Conservation (phyloP, 2,888 invertebrate species). For the Esperia sulphurella region DNA sequence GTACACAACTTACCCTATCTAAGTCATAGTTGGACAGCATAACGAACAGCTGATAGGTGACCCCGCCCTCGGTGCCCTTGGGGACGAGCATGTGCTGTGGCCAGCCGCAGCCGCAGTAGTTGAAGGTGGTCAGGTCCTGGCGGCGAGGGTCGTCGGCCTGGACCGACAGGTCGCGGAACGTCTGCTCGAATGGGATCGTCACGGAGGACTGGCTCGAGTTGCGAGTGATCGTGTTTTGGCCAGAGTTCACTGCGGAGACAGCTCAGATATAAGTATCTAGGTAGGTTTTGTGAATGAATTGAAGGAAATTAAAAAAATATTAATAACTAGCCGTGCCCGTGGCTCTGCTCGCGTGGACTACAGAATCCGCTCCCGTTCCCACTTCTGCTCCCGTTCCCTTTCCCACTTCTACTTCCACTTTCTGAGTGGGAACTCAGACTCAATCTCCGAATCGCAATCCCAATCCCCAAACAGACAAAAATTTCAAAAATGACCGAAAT, state of each 20-base stretch:
- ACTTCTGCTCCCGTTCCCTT: no score
- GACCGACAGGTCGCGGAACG: conserved; percentile 73
- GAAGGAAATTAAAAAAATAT: no score
- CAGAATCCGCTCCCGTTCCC: no score
- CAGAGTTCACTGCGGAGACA: conserved; percentile 71
- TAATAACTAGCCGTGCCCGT: no score
- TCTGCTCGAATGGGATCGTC: conserved; percentile 79
- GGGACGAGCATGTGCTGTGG: conserved; percentile 80
- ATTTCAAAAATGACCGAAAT: no score
- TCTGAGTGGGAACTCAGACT: no score
- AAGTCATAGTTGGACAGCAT: conserved; percentile 73
- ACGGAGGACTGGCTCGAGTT: conserved; percentile 79
- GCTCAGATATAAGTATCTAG: no score
- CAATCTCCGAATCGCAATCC: no score
- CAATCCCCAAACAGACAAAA: no score
- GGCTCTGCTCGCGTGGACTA: no score
- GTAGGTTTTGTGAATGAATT: no score
- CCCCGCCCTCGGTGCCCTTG: conserved; percentile 64
- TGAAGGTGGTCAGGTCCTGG: conserved; percentile 51
- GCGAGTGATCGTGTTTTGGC: conserved; percentile 77
- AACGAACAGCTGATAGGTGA: conserved; percentile 59
- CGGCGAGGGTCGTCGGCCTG: conserved; percentile 40
- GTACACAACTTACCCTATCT: conserved; percentile 58
- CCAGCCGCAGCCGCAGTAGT: conserved; percentile 83
- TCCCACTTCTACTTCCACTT: no score